phyloP scores from a whole-genome alignment of 2,888 invertebrate genomes.

The Apodemia hepburni region DNA sequence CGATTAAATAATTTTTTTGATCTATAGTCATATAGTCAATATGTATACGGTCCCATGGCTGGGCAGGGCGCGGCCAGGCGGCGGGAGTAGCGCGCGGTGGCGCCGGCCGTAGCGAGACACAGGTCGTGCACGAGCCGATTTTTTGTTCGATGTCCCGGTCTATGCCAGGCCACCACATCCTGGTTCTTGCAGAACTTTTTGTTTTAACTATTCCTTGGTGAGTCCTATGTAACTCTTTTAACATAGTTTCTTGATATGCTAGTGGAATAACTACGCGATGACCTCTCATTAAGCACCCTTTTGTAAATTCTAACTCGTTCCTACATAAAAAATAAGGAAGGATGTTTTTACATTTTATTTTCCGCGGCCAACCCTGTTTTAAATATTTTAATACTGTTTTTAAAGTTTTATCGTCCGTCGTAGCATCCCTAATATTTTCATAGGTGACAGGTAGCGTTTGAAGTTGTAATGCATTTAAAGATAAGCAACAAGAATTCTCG shows the following conservation, averaged over 20 bases:
- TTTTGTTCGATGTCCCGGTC: constrained; percentile 28
- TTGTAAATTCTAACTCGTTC: constrained; percentile 24
- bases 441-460: constrained; percentile 23
- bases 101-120: constrained; percentile 22
- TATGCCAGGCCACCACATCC: constrained; percentile 11
- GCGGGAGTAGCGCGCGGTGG: constrained; percentile 25
- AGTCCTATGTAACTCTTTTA: constrained; percentile 28
- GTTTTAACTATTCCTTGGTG: constrained; percentile 25
- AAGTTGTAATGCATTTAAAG: not conserved
- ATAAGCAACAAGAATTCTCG: constrained; percentile 22
- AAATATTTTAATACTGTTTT: constrained; percentile 22
- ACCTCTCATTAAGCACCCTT: constrained; percentile 27
- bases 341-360: constrained; percentile 20
- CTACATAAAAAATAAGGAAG: constrained; percentile 23
- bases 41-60: too few species aligned
- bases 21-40: too few species aligned
- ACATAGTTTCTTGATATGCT: constrained; percentile 23
- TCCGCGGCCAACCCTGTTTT: constrained; percentile 27
- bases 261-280: constrained; percentile 29
- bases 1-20: too few species aligned
- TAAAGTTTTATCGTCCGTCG: constrained; percentile 4
- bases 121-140: constrained; percentile 25
- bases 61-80: constrained; percentile 23
- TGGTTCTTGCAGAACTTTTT: constrained; percentile 31
- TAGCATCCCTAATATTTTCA: not conserved